phyloP scores from a whole-genome alignment of 2,113 vertebrate species.

The Sinocyclocheilus anshuiensis region DNA sequence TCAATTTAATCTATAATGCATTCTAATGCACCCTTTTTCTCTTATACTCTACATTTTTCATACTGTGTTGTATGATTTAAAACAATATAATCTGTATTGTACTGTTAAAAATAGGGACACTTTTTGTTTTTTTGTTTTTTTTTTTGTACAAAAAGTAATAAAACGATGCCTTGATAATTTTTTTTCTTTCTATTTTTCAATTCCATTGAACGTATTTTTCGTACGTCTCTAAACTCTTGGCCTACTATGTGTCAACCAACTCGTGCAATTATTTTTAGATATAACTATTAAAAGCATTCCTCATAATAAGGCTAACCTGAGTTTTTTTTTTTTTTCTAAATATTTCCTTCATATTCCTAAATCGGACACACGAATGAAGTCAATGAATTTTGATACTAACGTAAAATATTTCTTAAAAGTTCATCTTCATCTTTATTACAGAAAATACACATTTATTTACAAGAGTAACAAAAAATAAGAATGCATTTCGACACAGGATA shows the following conservation, averaged over 20 bases:
- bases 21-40: background rate
- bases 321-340: too few species aligned
- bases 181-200: background rate
- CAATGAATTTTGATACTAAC: background rate
- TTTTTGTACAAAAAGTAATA: background rate
- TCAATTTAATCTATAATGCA: background rate
- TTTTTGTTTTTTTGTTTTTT: background rate
- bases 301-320: background rate
- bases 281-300: background rate
- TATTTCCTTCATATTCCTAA: background rate
- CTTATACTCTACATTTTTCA: background rate
- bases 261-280: background rate
- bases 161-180: background rate
- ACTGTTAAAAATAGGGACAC: background rate
- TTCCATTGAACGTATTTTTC: background rate
- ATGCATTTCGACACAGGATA: conserved; percentile 90
- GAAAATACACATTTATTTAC: conserved; percentile 96
- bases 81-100: background rate
- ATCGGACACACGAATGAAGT: background rate
- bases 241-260: background rate
- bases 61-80: background rate
- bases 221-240: background rate
- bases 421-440: conserved; percentile 84
- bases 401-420: conserved; percentile 5
- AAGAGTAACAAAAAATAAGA: conserved; percentile 89